phyloP scores from a whole-genome alignment of 2,888 invertebrate genomes.

The Chalcis sispes region DNA sequence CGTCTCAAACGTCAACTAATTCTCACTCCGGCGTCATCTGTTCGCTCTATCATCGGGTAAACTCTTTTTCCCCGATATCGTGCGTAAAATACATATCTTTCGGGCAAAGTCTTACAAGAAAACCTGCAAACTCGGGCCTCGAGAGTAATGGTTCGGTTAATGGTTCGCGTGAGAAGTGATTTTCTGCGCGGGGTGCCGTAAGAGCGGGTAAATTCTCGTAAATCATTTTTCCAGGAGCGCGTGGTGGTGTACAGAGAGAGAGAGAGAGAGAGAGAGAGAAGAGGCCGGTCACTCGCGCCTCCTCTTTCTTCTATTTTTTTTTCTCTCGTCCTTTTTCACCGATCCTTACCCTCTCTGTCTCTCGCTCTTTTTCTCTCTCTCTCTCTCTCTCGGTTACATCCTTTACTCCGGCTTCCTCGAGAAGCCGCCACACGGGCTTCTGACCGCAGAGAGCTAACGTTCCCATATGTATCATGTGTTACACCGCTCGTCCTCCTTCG shows the following conservation, averaged over 20 bases:
- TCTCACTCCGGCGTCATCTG: not conserved
- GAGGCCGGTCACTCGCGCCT: not conserved
- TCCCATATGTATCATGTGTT: conserved; percentile 77
- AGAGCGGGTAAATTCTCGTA: no score
- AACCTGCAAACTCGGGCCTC: not conserved
- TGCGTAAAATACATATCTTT: no score
- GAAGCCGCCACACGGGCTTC: conserved; percentile 70
- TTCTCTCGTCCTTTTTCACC: not conserved
- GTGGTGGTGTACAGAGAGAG: not conserved
- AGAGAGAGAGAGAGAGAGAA: no score
- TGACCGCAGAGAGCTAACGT: conserved; percentile 74
- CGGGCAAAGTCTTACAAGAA: not conserved
- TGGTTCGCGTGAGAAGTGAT: conserved; percentile 46
- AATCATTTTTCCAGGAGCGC: conserved; percentile 50
- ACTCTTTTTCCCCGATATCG: no score
- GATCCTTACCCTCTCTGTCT: no score
- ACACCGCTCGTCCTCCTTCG: conserved; percentile 29
- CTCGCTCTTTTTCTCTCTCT: conserved; percentile 20
- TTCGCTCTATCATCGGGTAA: not conserved
- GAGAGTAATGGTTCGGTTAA: conserved; percentile 23
- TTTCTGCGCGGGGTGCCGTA: conserved; percentile 5
- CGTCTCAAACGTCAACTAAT: no score
- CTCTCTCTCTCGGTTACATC: not conserved
- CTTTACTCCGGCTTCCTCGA: conserved; percentile 39
- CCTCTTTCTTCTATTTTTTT: conserved; percentile 24